Conservation (phyloP, 2,888 invertebrate species). For the Hydroisotoma schaefferi region DNA sequence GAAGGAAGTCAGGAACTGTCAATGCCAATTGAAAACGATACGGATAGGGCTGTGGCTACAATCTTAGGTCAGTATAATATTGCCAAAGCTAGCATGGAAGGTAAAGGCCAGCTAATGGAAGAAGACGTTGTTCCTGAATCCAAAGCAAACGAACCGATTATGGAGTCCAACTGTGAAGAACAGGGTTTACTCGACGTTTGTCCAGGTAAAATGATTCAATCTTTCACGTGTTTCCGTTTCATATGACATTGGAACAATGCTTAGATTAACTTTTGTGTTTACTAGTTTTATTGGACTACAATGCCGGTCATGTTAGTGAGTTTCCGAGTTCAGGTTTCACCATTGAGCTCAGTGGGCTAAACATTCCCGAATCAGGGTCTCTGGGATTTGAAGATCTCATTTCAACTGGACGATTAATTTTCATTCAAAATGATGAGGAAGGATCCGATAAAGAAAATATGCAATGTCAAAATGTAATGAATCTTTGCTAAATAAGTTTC, state of each 20-base stretch:
- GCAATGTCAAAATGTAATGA: not conserved
- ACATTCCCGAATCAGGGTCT: constrained; percentile 22
- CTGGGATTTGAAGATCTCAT: constrained; percentile 26
- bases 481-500: not conserved
- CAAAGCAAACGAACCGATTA: too few species aligned
- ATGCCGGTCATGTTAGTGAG: constrained; percentile 3
- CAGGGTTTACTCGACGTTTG: too few species aligned
- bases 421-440: constrained; percentile 24
- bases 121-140: not conserved
- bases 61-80: constrained; percentile 28
- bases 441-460: constrained; percentile 30
- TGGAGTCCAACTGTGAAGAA: too few species aligned
- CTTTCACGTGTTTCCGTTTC: too few species aligned
- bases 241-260: too few species aligned
- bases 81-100: constrained; percentile 9
- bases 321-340: constrained; percentile 26
- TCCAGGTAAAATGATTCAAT: too few species aligned
- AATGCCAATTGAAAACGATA: constrained; percentile 33
- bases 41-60: constrained; percentile 32
- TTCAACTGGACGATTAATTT: constrained; percentile 20
- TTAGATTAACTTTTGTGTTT: too few species aligned
- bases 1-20: constrained; percentile 19
- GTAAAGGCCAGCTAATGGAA: not conserved
- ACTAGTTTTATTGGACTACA: not conserved
- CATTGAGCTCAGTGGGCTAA: constrained; percentile 23